These are phyloP conservation scores for Sycobia sp. DNA, from an alignment of 1,140 invertebrate genomes.

Conservation along the genomic window DNA sequence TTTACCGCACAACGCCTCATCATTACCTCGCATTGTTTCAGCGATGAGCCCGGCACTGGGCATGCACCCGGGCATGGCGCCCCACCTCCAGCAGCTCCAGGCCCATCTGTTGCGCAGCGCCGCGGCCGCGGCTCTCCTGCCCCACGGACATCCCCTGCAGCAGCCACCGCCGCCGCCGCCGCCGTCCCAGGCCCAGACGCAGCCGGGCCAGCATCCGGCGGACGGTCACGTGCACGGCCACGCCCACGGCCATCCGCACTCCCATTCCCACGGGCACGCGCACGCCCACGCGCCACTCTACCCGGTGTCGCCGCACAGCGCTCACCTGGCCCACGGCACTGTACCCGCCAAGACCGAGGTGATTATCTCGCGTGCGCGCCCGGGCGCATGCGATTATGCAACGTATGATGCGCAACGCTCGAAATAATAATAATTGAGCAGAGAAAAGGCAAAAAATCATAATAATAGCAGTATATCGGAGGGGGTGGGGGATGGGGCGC, in stretches of 20 bases:
- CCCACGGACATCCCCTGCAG: slow-evolving; percentile 58
- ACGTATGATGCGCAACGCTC: no score
- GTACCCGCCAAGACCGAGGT: slow-evolving; percentile 58
- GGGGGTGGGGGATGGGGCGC: neutral
- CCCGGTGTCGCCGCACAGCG: slow-evolving; percentile 53
- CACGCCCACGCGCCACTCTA: slow-evolving; percentile 52
- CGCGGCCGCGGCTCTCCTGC: slow-evolving; percentile 66
- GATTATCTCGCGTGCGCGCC: no score
- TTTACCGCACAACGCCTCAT: neutral
- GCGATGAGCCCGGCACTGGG: slow-evolving; percentile 71
- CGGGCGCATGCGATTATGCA: no score
- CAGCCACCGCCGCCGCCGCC: slow-evolving; percentile 57
- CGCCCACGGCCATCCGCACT: slow-evolving; percentile 34
- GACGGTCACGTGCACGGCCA: slow-evolving; percentile 39
- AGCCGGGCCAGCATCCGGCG: slow-evolving; percentile 45
- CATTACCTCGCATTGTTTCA: slow-evolving; percentile 27
- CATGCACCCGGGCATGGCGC: slow-evolving; percentile 69
- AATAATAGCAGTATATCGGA: no score
- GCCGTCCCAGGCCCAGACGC: slow-evolving; percentile 37
- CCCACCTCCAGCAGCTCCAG: slow-evolving; percentile 78
- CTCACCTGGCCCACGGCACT: slow-evolving; percentile 53
- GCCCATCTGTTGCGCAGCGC: slow-evolving; percentile 72
- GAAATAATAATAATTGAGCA: no score
- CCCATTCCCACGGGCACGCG: slow-evolving; percentile 32
- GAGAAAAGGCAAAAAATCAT: no score